Percentiles rank a stretch among this genome's conserved stretches.
These are phyloP conservation scores for Spinibarbus caldwelli DNA, from an alignment of 2,797 vertebrate genomes.

Conservation along the genomic window DNA sequence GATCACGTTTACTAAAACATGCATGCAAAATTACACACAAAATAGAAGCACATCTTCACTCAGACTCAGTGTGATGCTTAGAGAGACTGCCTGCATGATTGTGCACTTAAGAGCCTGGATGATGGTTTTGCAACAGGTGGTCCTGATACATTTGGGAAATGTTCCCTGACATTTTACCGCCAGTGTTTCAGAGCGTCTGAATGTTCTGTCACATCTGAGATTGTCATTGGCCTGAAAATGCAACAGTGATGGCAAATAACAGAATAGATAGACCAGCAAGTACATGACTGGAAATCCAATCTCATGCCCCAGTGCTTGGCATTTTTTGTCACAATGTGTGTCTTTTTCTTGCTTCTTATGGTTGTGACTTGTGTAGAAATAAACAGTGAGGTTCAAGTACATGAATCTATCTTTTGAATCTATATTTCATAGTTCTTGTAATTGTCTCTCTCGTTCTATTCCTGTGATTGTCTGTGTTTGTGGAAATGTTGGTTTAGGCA, in stretches of 20 bases:
- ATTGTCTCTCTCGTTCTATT: not conserved
- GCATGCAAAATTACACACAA: slow-evolving; percentile 37
- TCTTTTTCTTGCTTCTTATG: not conserved
- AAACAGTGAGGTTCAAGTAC: slow-evolving; percentile 4
- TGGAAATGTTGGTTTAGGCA: slow-evolving; percentile 67
- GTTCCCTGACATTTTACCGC: slow-evolving; percentile 32
- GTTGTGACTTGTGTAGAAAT: not conserved
- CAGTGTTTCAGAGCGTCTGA: slow-evolving; percentile 30
- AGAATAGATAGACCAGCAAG: slow-evolving; percentile 53
- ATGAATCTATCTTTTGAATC: too few species aligned
- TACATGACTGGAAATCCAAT: slow-evolving; percentile 65
- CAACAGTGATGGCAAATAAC: slow-evolving; percentile 39
- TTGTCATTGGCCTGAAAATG: slow-evolving; percentile 41
- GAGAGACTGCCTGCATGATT: slow-evolving; percentile 9
- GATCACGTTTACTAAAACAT: slow-evolving; percentile 34
- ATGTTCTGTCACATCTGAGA: slow-evolving; percentile 45
- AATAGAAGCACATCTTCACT: slow-evolving; percentile 1
- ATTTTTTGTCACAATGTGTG: slow-evolving; percentile 55
- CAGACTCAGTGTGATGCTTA: not conserved
- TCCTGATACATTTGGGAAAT: slow-evolving; percentile 51
- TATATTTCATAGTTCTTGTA: not conserved
- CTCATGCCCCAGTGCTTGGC: slow-evolving; percentile 59
- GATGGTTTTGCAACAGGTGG: slow-evolving; percentile 41
- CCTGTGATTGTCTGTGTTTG: slow-evolving; percentile 28
- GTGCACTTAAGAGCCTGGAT: slow-evolving; percentile 14